These are phyloP conservation scores for Pocillopora grandis DNA, from an alignment of 92 coral and sea anemone species.

Conservation along the genomic window DNA sequence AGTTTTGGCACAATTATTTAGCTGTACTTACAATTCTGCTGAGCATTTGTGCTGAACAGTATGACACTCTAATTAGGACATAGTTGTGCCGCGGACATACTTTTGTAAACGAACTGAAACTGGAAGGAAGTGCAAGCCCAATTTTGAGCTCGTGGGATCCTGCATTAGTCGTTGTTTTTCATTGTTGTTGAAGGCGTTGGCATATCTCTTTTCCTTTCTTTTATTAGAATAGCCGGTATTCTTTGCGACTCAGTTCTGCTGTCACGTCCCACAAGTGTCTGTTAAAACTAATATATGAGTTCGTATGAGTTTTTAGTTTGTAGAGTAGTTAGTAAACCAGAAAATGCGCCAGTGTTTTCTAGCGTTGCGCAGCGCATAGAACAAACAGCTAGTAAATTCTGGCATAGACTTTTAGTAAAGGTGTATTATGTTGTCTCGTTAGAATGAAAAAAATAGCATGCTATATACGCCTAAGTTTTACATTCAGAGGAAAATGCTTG, in stretches of 20 bases:
- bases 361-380: too few relatives aligned
- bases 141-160: not conserved
- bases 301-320: not conserved
- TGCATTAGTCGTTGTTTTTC: not conserved
- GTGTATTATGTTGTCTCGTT: too few relatives aligned
- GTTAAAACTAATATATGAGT: not conserved
- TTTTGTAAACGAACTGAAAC: not conserved
- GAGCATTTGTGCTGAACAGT: not conserved
- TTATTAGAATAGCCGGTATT: not conserved
- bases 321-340: not conserved
- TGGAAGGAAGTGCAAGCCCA: not conserved
- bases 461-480: too few relatives aligned
- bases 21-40: not conserved
- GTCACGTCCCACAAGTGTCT: conserved; percentile 10
- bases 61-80: too few relatives aligned
- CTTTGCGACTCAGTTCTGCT: not conserved
- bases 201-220: not conserved
- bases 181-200: conserved; percentile 23
- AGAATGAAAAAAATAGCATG: too few relatives aligned
- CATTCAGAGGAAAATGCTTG: too few relatives aligned
- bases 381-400: too few relatives aligned
- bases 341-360: too few relatives aligned
- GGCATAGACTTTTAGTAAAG: too few relatives aligned
- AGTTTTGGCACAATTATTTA: not conserved
- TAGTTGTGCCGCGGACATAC: not conserved